Base-by-base conservation (phyloP, 2,113 vertebrate species). In the Stigmatopora argus region DNA sequence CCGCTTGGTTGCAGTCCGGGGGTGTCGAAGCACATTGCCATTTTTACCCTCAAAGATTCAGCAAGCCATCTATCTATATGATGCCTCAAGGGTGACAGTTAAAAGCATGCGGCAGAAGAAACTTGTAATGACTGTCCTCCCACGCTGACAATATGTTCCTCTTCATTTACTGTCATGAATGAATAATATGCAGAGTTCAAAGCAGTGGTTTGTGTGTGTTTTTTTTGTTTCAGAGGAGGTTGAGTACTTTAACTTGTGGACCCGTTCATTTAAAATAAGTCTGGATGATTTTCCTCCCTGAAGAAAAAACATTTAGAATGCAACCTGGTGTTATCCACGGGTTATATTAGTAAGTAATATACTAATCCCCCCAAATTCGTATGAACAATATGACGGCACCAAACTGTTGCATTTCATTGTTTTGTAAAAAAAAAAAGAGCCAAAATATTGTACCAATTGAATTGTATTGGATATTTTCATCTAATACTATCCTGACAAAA, bases 121-220 rank as follows among this genome's bases (percentile, higher is more conserved):
- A 69, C 60, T 71, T 82, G 75, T 76, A 44, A 63, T 66, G 52
- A 26, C 44, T 38, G 60, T 71, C 65, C 68, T 7, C 69, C 55
- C 66, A 80, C 78, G 64, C 19, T 62, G 53, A 75, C 60, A 21
- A 79, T 69, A 80, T 17, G 66, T 82, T 83, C 79, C 70, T 69
- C 81, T 83, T 84, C 78, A 83, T 84, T 82, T 77, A 72, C 57
- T 71, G 77, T 75, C 75, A 78, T 82, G 71, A 84, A 83, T 86
- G 67, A 78, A 73, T 80, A 78, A 85, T 68, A 57, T 19, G 64
- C 44, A 47, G 59, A 66, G 65, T 51, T 58, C 13, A 11, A 14
- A 23, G 41, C 17, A 59, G 5, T 51, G 46, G 62, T 44, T 60
- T 8, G 44, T 62, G 56, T 58, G 63, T 35, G 38, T 64, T 53